Evolutionary conservation across 2,113 vertebrate genomes (phyloP), one percentile per base, ranked within the genome.

Genomic region (Podocnemis expansa): DNA sequence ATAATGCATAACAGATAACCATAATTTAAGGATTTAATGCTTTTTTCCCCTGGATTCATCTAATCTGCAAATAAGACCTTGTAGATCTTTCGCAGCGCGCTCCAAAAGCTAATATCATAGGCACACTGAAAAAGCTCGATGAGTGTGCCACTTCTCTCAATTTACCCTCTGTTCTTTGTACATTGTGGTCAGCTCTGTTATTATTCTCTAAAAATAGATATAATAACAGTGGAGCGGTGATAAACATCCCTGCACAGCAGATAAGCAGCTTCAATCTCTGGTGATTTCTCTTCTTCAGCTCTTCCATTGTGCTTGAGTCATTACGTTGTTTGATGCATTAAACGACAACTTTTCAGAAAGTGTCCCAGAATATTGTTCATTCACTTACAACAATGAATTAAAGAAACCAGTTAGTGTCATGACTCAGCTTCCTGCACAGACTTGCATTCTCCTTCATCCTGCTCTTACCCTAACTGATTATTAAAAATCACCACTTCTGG

Each of bases 401-500:
- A 10, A 56, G 29, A 70, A 38, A 55, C 11, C 11, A 6, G 43
- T 70, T 31, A 70, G 43, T 87, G 38, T 2, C 43, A 54, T 58
- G 91, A 52, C 34, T 51, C 54, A 52, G 21, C 84, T 89, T 87
- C 78, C 47, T 70, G 11, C 89, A 89, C 8, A 58, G 8, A 7
- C 80, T 1, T 82, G 56, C 17, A 45, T 47, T 83, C 81, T 43
- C 81, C 29, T 91, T 82, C 70, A 87, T 41, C 16, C 25, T 79
- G 11, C 75, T 76, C 14, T 63, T 81, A 70, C 31, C 79, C 4
- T 5, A 9, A 54, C 73, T 3, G 96, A 86, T 41, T 83, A 83
- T 76, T 91, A 87, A 87, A 93, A 90, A 17, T 22, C 78, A 79
- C 89, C 92, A 88, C 60, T 67, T 70, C n/a, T 38, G n/a, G 63